Conservation (phyloP, 2,888 invertebrate species). For the Theretra japonica region DNA sequence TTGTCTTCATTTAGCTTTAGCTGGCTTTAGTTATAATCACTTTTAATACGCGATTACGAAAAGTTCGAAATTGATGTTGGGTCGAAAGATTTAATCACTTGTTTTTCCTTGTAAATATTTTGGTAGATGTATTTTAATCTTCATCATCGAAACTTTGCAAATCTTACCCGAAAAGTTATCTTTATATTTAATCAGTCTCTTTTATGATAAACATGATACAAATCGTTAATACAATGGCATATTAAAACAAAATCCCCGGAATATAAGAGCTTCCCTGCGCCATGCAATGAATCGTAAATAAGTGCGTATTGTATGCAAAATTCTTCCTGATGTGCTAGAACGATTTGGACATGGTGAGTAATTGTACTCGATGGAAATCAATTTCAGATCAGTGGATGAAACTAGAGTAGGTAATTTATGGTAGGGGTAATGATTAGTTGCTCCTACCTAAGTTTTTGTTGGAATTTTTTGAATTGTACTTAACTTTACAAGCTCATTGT, state of each 20-base stretch:
- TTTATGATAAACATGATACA: background rate
- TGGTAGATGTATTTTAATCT: background rate
- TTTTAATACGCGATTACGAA: too few species aligned
- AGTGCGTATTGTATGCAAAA: slow-evolving; percentile 21
- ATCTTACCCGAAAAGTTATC: background rate
- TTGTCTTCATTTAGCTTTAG: too few species aligned
- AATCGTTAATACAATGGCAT: background rate
- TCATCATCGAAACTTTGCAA: background rate
- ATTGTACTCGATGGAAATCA: background rate
- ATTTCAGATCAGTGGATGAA: background rate
- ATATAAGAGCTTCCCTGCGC: slow-evolving; percentile 33
- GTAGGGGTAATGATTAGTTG: slow-evolving; percentile 47
- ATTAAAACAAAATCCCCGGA: slow-evolving; percentile 23
- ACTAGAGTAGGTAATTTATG: background rate
- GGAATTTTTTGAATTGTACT: slow-evolving; percentile 61
- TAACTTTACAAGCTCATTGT: slow-evolving; percentile 35
- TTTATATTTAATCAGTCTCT: background rate
- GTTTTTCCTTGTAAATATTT: too few species aligned
- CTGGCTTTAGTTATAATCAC: too few species aligned
- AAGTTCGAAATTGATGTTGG: too few species aligned
- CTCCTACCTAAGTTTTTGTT: slow-evolving; percentile 55
- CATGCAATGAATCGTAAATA: slow-evolving; percentile 12
- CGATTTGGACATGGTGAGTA: background rate
- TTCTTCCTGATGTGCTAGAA: slow-evolving; percentile 1
- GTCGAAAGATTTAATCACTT: too few species aligned